Percentiles rank a stretch among this genome's conserved stretches.
These are phyloP conservation scores for Apocrypta bakeri DNA, from an alignment of 1,140 invertebrate species.

Conservation along the genomic window DNA sequence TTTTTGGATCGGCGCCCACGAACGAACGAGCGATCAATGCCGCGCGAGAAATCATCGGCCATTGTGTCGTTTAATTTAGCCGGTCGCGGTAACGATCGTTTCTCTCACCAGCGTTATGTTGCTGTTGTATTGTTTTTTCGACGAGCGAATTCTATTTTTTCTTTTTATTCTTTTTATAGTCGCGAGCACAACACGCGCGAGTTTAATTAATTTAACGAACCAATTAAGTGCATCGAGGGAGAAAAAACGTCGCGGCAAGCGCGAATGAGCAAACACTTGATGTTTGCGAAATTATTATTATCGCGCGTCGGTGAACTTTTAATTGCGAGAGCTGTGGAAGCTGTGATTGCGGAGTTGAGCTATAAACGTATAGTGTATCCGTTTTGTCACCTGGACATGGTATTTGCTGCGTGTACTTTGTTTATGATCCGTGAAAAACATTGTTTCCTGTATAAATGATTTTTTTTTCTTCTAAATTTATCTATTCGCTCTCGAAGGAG, in stretches of 20 bases:
- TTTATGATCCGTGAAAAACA: no score
- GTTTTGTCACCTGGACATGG: background rate
- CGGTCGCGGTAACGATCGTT: constrained; percentile 7
- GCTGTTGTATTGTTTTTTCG: constrained; percentile 4
- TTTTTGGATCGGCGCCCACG: constrained; percentile 33
- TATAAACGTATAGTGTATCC: no score
- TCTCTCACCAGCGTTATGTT: background rate
- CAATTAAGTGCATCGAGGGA: constrained; percentile 60
- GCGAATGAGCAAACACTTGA: background rate
- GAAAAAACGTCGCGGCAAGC: constrained; percentile 21
- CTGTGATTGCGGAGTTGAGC: background rate
- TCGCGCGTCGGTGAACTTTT: constrained; percentile 42
- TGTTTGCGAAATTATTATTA: constrained; percentile 39
- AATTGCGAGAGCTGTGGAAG: constrained; percentile 9
- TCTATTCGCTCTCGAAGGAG: no score
- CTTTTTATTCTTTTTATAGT: background rate
- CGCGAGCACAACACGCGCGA: constrained; percentile 11
- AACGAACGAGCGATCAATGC: constrained; percentile 14
- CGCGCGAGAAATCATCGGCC: constrained; percentile 44
- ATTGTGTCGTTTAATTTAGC: constrained; percentile 49
- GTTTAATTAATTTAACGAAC: constrained; percentile 70
- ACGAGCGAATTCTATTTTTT: background rate
- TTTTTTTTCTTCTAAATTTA: no score
- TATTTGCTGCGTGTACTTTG: background rate
- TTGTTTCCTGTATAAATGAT: no score